Percentiles rank a stretch among this genome's conserved stretches.
phyloP scores from a whole-genome alignment of 2,797 vertebrate species.

The Semotilus atromaculatus region DNA sequence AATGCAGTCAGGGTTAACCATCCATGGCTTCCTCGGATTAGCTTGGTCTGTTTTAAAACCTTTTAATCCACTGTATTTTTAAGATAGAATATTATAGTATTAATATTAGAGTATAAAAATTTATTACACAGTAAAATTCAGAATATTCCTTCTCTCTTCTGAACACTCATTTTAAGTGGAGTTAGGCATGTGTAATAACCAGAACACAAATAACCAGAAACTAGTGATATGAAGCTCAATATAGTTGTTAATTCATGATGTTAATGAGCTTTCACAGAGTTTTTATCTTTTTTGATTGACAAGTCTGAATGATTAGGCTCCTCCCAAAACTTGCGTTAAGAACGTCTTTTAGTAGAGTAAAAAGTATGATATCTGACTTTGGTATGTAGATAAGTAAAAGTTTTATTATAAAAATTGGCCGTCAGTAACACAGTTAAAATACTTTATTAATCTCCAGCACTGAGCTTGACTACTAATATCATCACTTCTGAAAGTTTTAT shows the following conservation, averaged over 20 bases:
- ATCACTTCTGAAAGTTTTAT: too few species aligned
- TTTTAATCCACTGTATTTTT: background rate
- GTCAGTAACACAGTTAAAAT: too few species aligned
- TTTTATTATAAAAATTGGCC: too few species aligned
- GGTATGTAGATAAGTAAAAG: background rate
- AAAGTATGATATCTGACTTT: background rate
- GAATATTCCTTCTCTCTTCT: background rate
- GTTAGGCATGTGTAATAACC: too few species aligned
- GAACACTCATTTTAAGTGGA: too few species aligned
- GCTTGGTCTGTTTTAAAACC: background rate
- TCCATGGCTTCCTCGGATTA: background rate
- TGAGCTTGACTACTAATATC: too few species aligned
- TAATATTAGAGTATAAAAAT: background rate
- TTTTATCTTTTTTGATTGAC: too few species aligned
- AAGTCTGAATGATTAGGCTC: too few species aligned
- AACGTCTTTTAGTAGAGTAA: background rate
- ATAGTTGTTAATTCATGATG: background rate
- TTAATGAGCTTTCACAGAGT: background rate
- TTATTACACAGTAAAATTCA: background rate
- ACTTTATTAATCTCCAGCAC: too few species aligned
- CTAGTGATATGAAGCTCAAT: too few species aligned
- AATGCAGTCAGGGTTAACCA: background rate
- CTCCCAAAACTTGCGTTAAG: background rate
- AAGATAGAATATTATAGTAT: background rate
- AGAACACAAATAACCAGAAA: too few species aligned